A percentile compares a stretch with the other conserved stretches of the same genome.
Evolutionary conservation across 2,888 invertebrate genomes (phyloP).

Genomic region (Synanthedon vespiformis): DNA sequence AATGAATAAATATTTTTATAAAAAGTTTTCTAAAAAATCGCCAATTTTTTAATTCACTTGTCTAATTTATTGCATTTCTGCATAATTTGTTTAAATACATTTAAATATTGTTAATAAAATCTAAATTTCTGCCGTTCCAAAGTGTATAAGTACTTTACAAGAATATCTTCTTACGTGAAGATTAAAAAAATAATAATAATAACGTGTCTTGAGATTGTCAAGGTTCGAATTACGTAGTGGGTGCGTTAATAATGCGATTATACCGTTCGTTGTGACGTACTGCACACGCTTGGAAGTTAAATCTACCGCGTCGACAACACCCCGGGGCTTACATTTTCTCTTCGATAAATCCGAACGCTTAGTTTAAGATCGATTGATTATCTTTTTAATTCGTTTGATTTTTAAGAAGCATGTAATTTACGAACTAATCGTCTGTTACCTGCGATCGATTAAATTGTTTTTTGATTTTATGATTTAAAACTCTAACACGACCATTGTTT

Average conservation of each 20-base stretch:
- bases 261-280: slow-evolving; percentile 46
- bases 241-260: neutral
- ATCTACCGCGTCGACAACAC: slow-evolving; percentile 23
- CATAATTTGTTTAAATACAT: too few species aligned
- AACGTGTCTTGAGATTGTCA: too few species aligned
- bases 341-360: slow-evolving; percentile 11
- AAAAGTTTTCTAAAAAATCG: too few species aligned
- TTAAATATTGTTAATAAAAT: too few species aligned
- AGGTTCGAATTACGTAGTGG: too few species aligned
- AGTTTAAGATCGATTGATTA: slow-evolving; percentile 15
- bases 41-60: too few species aligned
- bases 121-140: too few species aligned
- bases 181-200: too few species aligned
- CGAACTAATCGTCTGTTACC: slow-evolving; percentile 21
- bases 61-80: too few species aligned
- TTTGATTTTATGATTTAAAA: slow-evolving; percentile 3
- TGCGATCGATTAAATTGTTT: neutral
- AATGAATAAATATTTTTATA: too few species aligned
- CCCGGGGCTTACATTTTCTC: slow-evolving; percentile 28
- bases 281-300: slow-evolving; percentile 28
- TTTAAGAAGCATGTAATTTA: slow-evolving; percentile 19
- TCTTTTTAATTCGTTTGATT: slow-evolving; percentile 5
- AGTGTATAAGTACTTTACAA: too few species aligned
- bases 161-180: too few species aligned
- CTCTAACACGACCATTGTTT: slow-evolving; percentile 6